A percentile compares a stretch with the other conserved stretches of the same genome.
Conservation (phyloP, 2,797 vertebrate genomes). For the Darevskia mixta region DNA sequence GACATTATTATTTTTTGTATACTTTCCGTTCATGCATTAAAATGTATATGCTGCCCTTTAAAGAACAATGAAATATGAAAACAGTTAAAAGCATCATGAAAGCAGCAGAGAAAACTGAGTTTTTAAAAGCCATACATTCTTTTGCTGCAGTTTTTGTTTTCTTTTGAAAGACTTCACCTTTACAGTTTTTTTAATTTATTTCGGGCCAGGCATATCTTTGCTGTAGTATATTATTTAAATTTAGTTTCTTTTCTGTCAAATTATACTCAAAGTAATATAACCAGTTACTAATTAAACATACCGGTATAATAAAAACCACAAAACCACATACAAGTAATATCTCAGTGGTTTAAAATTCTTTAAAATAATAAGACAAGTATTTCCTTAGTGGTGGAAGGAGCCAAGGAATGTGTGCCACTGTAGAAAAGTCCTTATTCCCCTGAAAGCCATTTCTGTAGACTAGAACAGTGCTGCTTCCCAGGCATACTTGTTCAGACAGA, state of each 20-base stretch:
- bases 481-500: not conserved
- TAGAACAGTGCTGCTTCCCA: not conserved
- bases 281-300: not conserved
- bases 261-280: not conserved
- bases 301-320: not conserved
- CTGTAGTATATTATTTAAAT: not conserved
- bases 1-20: not conserved
- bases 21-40: not conserved
- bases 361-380: not conserved
- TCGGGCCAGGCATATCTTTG: not conserved
- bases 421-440: not conserved
- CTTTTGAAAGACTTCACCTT: not conserved
- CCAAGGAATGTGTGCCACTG: no score
- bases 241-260: not conserved
- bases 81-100: not conserved
- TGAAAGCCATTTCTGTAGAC: no score
- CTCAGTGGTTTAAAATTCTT: not conserved
- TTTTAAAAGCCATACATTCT: not conserved
- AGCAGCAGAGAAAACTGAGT: not conserved
- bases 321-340: not conserved
- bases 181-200: not conserved
- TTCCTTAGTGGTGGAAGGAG: not conserved
- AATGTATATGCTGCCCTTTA: not conserved
- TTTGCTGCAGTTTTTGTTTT: not conserved
- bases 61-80: not conserved